A percentile compares a stretch with the other conserved stretches of the same genome.
Evolutionary conservation across 2,113 vertebrate genomes (phyloP).

Genomic region (Caranx ignobilis): DNA sequence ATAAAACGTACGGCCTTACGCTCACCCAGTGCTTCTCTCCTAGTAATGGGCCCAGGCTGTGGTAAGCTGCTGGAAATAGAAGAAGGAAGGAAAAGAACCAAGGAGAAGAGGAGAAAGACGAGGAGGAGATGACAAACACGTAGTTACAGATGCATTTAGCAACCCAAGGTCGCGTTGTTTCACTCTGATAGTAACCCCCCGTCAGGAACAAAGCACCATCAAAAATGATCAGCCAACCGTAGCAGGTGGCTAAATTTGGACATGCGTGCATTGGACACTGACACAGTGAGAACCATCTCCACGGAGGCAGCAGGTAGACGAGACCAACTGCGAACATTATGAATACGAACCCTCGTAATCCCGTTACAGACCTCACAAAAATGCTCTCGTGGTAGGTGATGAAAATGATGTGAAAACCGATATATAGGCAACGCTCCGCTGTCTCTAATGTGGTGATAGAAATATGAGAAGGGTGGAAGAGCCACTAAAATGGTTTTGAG

Average conservation of each 20-base stretch:
- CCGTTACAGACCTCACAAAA: constrained; percentile 7
- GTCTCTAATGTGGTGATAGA: constrained; percentile 54
- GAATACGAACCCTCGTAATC: constrained; percentile 48
- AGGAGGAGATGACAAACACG: constrained; percentile 39
- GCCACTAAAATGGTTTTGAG: constrained; percentile 40
- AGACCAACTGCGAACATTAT: constrained; percentile 17
- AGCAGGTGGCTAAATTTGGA: constrained; percentile 77
- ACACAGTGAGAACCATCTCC: constrained; percentile 44
- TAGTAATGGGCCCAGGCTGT: constrained; percentile 48
- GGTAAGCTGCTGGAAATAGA: constrained; percentile 68
- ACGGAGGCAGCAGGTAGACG: constrained; percentile 32
- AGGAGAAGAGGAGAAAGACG: constrained; percentile 23
- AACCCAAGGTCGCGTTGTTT: constrained; percentile 54
- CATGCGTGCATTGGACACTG: constrained; percentile 60
- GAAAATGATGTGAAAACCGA: constrained; percentile 54
- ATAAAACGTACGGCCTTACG: constrained; percentile 29
- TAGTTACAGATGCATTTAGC: constrained; percentile 67
- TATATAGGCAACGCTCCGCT: constrained; percentile 1
- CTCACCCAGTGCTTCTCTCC: constrained; percentile 32
- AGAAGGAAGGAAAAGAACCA: constrained; percentile 46
- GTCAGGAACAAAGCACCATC: constrained; percentile 68
- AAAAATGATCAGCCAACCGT: constrained; percentile 81
- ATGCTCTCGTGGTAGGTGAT: constrained; percentile 16
- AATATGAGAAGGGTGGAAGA: constrained; percentile 45
- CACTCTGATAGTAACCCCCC: constrained; percentile 58